Base-by-base conservation (phyloP, 2,797 vertebrate species). In the Notoglanidium macrostoma region DNA sequence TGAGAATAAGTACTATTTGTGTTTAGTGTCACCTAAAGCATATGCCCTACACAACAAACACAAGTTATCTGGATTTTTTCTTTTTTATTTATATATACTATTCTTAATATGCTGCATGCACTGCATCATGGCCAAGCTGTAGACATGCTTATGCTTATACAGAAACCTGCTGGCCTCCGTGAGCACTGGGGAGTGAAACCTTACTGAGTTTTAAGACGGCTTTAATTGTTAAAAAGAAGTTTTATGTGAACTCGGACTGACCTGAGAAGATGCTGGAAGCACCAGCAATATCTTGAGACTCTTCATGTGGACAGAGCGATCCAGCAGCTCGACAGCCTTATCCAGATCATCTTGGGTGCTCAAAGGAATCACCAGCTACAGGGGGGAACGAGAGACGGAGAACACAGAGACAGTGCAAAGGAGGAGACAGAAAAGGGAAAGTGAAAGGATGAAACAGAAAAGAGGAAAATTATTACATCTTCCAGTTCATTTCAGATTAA, bases 301-400 rank as follows among this genome's bases (percentile, higher is more conserved):
- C 91, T 99, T 99, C 97, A 99, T 99, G 94, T 99, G 98, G 93
- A 97, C 93, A 46, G 98, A 99, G 88, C 98, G 97, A 92, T 99
- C 98, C 92, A 99, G 95, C 89, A 99, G 96, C 94, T 98, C 98
- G 87, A 99, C 96, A 2, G 98, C 98, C 95, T 99, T 99, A 93
- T 99, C 98, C 91, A 99, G 93, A 92, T 99, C 98, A 90, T 99
- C 98, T 92, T 99, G 98, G 40, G 97, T 98, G 86, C 95, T 97
- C 95, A 99, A 93, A 0, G 98, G 98, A 92, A 99, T 99, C 92
- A 99, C 96, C 95, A 99, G 92, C 98, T 99, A 90, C 72, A 91
- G 73, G 8, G 44, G 32, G 21, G 4, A 40, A 32, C 4, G 23
- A n/a, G 23, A 49, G 40, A 17, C 2, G n/a, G 35, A 40, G 78